Conservation (phyloP, 2,888 invertebrate species). For the Melipona beecheii region DNA sequence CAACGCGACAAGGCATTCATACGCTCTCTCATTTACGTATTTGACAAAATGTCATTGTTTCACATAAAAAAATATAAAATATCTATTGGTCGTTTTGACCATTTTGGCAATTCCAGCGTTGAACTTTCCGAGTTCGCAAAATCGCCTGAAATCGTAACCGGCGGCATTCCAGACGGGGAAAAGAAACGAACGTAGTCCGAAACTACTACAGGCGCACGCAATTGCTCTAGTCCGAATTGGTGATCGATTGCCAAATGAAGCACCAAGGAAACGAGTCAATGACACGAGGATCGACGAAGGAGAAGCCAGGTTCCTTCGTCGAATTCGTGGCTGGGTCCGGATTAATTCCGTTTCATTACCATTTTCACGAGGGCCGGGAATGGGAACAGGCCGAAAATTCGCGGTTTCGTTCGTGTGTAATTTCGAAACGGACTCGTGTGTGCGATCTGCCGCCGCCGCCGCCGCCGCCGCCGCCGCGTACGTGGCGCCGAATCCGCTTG, state of each 20-base stretch:
- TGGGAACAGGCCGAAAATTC: constrained; percentile 68
- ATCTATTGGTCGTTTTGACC: no score
- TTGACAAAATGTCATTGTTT: no score
- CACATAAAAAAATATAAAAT: no score
- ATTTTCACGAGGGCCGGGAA: constrained; percentile 35
- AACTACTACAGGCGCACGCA: constrained; percentile 35
- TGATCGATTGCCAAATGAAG: constrained; percentile 30
- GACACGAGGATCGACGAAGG: constrained; percentile 62
- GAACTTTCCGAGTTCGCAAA: neutral
- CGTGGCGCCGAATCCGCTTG: constrained; percentile 24
- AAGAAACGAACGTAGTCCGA: constrained; percentile 42
- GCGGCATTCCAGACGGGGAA: constrained; percentile 55
- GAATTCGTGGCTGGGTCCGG: constrained; percentile 31
- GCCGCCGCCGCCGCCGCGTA: constrained; percentile 3
- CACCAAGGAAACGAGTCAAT: constrained; percentile 54
- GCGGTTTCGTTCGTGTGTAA: constrained; percentile 70
- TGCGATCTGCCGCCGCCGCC: constrained; percentile 28
- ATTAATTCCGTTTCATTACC: constrained; percentile 74
- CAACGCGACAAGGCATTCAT: no score
- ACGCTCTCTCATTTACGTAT: no score
- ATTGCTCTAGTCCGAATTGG: constrained; percentile 31
- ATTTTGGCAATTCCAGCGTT: no score
- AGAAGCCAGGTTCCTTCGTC: neutral
- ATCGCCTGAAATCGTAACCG: neutral
- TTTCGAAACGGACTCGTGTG: constrained; percentile 66